Percentiles rank a stretch among this genome's conserved stretches.
Conservation (phyloP, 2,888 invertebrate genomes). For the Pyrrhia umbra region DNA sequence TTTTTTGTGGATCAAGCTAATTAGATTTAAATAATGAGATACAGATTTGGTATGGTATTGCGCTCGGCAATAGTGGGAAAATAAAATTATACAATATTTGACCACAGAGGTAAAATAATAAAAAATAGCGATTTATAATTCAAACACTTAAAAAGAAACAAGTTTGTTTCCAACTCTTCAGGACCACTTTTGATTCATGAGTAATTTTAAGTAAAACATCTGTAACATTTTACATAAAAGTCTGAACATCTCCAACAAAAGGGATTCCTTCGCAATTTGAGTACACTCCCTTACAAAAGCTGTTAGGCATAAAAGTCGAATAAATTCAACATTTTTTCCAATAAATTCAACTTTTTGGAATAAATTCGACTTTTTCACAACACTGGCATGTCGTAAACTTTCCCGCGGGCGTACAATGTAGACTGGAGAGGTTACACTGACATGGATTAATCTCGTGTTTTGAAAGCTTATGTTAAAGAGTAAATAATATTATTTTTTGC, state of each 20-base stretch:
- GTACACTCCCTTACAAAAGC: slow-evolving; percentile 37
- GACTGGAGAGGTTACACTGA: slow-evolving; percentile 59
- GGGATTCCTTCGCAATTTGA: slow-evolving; percentile 35
- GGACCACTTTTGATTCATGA: background rate
- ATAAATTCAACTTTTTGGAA: slow-evolving; percentile 49
- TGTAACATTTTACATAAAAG: slow-evolving; percentile 18
- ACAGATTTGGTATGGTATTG: background rate
- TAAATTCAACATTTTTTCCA: slow-evolving; percentile 51
- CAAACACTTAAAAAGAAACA: too few species aligned
- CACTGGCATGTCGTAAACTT: slow-evolving; percentile 71
- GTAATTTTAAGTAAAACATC: slow-evolving; percentile 1
- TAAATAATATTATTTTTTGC: slow-evolving; percentile 22
- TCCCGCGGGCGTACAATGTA: slow-evolving; percentile 66
- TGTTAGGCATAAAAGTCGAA: slow-evolving; percentile 59
- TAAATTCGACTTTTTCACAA: slow-evolving; percentile 52
- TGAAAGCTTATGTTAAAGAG: slow-evolving; percentile 73
- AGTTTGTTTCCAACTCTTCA: background rate
- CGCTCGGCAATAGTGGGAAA: too few species aligned
- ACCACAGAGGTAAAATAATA: too few species aligned
- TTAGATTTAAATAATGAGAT: background rate
- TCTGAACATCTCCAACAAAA: slow-evolving; percentile 21
- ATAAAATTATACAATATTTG: too few species aligned
- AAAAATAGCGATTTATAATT: too few species aligned
- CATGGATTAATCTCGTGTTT: slow-evolving; percentile 74
- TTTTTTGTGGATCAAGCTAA: background rate